Percentiles rank a stretch among this genome's conserved stretches.
Conservation (phyloP, 2,888 invertebrate species). For the Tenodera sinensis region DNA sequence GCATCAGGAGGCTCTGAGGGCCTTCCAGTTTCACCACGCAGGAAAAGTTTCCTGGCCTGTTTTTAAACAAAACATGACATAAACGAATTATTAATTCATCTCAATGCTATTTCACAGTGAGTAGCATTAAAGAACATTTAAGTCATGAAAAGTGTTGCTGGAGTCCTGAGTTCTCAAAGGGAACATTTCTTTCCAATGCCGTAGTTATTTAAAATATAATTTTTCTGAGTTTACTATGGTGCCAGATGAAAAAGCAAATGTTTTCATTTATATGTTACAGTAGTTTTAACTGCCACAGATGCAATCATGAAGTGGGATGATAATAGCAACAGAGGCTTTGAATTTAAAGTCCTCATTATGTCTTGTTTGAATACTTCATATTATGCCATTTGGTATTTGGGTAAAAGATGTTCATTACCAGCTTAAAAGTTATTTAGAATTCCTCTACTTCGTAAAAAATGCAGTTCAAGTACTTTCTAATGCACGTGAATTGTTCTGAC, state of each 20-base stretch:
- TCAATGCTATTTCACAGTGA: no score
- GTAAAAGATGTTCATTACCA: no score
- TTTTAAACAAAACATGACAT: no score
- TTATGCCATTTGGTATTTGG: not conserved
- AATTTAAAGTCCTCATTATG: not conserved
- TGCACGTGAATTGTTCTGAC: not conserved
- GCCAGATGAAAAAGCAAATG: not conserved
- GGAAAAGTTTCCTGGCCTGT: no score
- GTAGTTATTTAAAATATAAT: no score
- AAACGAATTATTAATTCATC: no score
- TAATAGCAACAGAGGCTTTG: not conserved
- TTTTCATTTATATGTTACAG: not conserved
- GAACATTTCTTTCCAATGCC: not conserved
- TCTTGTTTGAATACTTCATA: not conserved
- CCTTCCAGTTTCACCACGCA: no score
- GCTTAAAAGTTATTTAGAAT: not conserved
- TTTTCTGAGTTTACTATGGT: not conserved
- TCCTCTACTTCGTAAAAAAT: not conserved
- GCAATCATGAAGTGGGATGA: not conserved
- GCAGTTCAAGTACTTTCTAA: not conserved
- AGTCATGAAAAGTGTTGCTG: no score
- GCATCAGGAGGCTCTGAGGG: no score
- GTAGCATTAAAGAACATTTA: no score
- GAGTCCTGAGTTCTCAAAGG: not conserved
- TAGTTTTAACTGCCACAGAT: not conserved